Evolutionary conservation across 2,113 vertebrate species (phyloP).

Genomic region (Setophaga coronata): DNA sequence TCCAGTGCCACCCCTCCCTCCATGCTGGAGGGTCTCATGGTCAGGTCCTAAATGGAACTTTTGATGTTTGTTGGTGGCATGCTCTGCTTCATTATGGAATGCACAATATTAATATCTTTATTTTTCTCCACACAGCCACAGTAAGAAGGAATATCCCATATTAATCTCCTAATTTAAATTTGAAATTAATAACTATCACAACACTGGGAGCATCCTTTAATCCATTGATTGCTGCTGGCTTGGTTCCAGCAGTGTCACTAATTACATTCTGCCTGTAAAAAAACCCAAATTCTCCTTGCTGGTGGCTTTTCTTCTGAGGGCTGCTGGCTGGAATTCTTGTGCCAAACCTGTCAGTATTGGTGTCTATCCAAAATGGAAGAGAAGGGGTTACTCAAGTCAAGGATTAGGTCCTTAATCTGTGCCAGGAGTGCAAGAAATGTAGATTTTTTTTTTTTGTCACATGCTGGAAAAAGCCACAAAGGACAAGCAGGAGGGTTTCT

Average conservation of each 20-base stretch:
- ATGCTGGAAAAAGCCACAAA: neutral
- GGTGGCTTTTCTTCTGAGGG: neutral
- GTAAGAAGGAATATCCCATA: neutral
- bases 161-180: constrained; percentile 11
- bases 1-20: neutral
- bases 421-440: neutral
- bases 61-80: neutral
- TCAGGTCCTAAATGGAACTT: neutral
- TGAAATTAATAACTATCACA: neutral
- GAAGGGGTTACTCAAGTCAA: neutral
- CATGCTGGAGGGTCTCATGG: fast-evolving
- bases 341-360: neutral
- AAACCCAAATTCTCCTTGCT: neutral
- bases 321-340: neutral
- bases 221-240: constrained; percentile 13
- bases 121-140: neutral
- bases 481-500: neutral
- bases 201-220: neutral
- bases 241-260: neutral
- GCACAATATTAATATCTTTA: neutral
- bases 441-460: neutral
- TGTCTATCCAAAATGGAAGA: neutral
- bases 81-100: neutral
- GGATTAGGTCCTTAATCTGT: constrained; percentile 7
- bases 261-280: neutral